Base-by-base conservation (phyloP, 2,113 vertebrate species). In the Pseudorectes ferrugineus region DNA sequence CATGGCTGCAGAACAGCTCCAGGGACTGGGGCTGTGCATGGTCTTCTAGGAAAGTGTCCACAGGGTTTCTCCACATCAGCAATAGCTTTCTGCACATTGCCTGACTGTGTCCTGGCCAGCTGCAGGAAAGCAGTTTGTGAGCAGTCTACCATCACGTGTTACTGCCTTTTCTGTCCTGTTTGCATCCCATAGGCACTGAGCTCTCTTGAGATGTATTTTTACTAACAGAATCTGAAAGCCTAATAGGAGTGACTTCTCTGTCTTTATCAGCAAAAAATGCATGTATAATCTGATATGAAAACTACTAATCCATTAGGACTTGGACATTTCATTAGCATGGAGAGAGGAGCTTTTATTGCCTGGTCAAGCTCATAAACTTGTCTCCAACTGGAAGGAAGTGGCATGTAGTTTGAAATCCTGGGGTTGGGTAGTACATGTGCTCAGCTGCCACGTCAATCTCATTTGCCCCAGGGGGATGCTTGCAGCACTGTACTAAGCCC, bases 271-370 rank as follows among this genome's bases (percentile, higher is more conserved):
- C 86, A 97, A 90, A 94, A 97, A 97, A 89, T 25, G 46, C 61
- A 95, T 73, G 83, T 62, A 72, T 94, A 92, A 95, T 97, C 90
- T 95, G 96, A 97, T 78, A 85, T 61, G 84, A 96, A 95, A 94
- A 85, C 33, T 65, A 55, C 88, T 97, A 95, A 97, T 95, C 92
- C 85, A 68, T 78, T 79, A 94, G 77, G 96, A 97, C 86, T 93
- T 81, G n/a, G 55, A n/a, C 45, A 54, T 91, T 91, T 88, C 81
- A 86, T 95, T 84, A 93, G 65, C 45, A 68, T 62, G 80, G 66
- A 76, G 70, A 85, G 66, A 72, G 89, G 62, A 78, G 51, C 79
- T 97, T 88, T 96, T 75, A 95, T 90, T 96, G 82, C 87, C 85
- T 95, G 83, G 55, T 96, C 77, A 93, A 93, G 65, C 92, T 86